Conservation (phyloP, 2,797 vertebrate species). For the Toxotes lorentzi region DNA sequence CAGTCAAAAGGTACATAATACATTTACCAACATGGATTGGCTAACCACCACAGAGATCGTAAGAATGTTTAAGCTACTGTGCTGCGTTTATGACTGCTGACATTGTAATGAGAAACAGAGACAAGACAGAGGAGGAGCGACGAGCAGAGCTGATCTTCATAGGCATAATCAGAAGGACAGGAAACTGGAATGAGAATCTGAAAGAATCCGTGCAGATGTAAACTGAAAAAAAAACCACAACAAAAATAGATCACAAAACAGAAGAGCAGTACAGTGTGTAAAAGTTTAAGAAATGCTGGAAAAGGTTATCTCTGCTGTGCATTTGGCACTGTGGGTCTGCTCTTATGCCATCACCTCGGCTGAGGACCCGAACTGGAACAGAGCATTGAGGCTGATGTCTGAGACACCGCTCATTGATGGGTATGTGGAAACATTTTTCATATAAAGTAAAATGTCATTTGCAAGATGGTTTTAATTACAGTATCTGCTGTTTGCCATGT, state of each 20-base stretch:
- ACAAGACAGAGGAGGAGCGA: constrained; percentile 51
- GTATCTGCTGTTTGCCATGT: not conserved
- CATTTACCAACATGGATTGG: constrained; percentile 38
- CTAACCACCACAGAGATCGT: not conserved
- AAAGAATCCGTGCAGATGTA: not conserved
- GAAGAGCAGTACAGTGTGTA: not conserved
- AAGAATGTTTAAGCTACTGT: not conserved
- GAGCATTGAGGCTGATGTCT: constrained; percentile 82
- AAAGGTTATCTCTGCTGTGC: constrained; percentile 6
- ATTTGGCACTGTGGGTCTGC: constrained; percentile 55
- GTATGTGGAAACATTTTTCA: constrained; percentile 68
- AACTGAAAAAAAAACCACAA: not conserved
- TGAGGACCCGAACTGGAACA: constrained; percentile 59
- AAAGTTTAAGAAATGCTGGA: constrained; percentile 57
- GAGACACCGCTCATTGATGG: constrained; percentile 86
- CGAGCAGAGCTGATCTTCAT: not conserved
- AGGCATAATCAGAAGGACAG: not conserved
- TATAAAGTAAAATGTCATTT: not conserved
- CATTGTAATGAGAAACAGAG: constrained; percentile 32
- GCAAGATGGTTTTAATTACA: not conserved
- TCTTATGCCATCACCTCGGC: constrained; percentile 30
- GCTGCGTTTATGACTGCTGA: constrained; percentile 34
- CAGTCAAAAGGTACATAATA: constrained; percentile 16
- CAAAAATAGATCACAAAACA: too few species aligned
- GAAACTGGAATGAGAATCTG: not conserved